Conservation (phyloP, 2,888 invertebrate genomes). For the Atherix ibis region DNA sequence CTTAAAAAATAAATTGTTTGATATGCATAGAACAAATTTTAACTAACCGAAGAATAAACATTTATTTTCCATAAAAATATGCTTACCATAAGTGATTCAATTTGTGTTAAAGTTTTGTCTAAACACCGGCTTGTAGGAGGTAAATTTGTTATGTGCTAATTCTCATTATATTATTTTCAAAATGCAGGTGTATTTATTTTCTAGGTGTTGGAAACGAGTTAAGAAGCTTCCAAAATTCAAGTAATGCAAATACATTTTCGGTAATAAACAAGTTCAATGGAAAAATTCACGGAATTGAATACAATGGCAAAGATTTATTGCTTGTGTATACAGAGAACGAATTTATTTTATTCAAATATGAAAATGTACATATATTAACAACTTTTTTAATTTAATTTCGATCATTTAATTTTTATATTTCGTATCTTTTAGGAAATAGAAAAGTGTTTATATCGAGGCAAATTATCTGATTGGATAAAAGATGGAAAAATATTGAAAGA, state of each 20-base stretch:
- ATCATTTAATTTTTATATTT: background rate
- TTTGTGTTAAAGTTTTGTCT: slow-evolving; percentile 3
- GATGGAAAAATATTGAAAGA: slow-evolving; percentile 37
- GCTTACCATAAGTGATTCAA: slow-evolving; percentile 4
- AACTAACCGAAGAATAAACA: too few species aligned
- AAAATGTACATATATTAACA: background rate
- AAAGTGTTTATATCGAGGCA: slow-evolving; percentile 14
- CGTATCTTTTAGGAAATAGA: slow-evolving; percentile 7
- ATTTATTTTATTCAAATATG: slow-evolving; percentile 25
- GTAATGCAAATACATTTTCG: background rate
- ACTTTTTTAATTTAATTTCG: background rate
- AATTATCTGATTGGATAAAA: slow-evolving; percentile 50
- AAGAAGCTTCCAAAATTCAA: slow-evolving; percentile 3
- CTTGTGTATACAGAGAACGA: slow-evolving; percentile 42
- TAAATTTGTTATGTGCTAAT: background rate
- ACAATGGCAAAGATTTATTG: slow-evolving; percentile 19
- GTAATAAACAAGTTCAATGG: slow-evolving; percentile 28
- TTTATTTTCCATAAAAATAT: slow-evolving; percentile 1
- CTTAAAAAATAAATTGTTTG: too few species aligned
- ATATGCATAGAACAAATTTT: too few species aligned
- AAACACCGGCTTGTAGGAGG: too few species aligned
- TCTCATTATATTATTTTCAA: background rate
- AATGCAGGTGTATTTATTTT: too few species aligned
- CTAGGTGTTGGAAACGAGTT: slow-evolving; percentile 17
- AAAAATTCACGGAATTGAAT: slow-evolving; percentile 41